Conservation (phyloP, 2,888 invertebrate genomes). For the Lampropteryx suffumata region DNA sequence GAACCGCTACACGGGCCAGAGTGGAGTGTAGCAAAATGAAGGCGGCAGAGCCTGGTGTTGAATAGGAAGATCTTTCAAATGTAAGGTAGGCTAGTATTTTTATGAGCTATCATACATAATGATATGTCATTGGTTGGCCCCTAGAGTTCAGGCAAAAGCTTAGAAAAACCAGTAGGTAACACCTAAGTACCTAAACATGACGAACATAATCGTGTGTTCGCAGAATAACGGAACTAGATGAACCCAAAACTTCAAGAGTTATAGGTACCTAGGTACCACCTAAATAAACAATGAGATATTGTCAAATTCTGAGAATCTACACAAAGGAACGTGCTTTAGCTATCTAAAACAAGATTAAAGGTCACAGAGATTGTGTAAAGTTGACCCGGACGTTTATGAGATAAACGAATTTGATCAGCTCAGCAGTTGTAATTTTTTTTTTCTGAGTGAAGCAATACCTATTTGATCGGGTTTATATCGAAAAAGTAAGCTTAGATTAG, state of each 20-base stretch:
- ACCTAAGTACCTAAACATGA: no score
- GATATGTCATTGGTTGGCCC: no score
- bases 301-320: slow-evolving; percentile 64
- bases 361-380: slow-evolving; percentile 73
- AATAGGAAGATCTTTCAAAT: no score
- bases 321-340: slow-evolving; percentile 68
- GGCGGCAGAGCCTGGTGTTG: no score
- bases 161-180: no score
- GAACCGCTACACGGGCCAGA: no score
- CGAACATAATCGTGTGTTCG: no score
- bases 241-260: slow-evolving; percentile 1
- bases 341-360: slow-evolving; percentile 76
- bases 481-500: not conserved
- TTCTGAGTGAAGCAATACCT: slow-evolving; percentile 22
- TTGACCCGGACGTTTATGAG: slow-evolving; percentile 70
- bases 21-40: no score
- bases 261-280: no score
- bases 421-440: slow-evolving; percentile 36
- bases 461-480: slow-evolving; percentile 7
- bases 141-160: no score
- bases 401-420: slow-evolving; percentile 61
- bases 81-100: no score
- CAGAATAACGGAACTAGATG: not conserved
- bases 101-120: no score
- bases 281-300: slow-evolving; percentile 18